These are phyloP conservation scores for Enteromius argenteus DNA, from an alignment of 2,797 vertebrate species.

Conservation along the genomic window DNA sequence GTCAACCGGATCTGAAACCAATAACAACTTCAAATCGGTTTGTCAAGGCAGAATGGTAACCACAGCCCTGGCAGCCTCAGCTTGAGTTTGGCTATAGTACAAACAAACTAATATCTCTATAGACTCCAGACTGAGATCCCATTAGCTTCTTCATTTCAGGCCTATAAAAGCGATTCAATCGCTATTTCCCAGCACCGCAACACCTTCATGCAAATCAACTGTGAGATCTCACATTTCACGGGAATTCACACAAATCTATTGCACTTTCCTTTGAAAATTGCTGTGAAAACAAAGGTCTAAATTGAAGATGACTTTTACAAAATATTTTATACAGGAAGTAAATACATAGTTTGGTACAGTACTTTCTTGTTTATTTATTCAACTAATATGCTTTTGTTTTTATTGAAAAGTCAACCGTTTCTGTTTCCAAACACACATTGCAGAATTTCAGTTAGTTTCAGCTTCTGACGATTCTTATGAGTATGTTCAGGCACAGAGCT, in stretches of 20 bases:
- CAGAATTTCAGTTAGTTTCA: neutral
- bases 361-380: neutral
- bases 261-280: neutral
- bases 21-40: constrained; percentile 45
- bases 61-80: constrained; percentile 23
- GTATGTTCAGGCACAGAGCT: neutral
- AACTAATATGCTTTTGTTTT: neutral
- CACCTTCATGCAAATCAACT: constrained; percentile 21
- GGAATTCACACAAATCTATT: constrained; percentile 21
- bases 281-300: constrained; percentile 16
- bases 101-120: constrained; percentile 35
- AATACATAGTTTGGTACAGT: neutral
- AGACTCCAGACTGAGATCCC: constrained; percentile 29
- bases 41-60: constrained; percentile 22
- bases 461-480: neutral
- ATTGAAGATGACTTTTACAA: neutral
- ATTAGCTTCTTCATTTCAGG: constrained; percentile 34
- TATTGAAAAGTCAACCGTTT: neutral
- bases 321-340: neutral
- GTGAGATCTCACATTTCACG: constrained; percentile 22
- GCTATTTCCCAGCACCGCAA: constrained; percentile 5
- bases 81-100: constrained; percentile 35
- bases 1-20: constrained; percentile 44
- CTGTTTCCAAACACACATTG: neutral
- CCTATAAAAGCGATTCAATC: constrained; percentile 8